phyloP scores from a whole-genome alignment of 2,888 invertebrate genomes.

The Stenotaenia linearis region DNA sequence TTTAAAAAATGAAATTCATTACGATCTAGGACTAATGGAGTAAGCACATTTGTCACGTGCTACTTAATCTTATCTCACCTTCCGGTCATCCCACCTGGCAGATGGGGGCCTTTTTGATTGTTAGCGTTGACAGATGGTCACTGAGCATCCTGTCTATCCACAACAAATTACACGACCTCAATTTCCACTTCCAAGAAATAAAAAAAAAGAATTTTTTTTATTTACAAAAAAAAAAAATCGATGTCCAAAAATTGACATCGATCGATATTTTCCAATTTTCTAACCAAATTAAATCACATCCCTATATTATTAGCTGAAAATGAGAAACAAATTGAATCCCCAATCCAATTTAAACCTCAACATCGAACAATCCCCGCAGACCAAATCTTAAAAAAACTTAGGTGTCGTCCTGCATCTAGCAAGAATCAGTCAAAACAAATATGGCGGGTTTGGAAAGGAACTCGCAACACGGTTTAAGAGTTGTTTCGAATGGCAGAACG shows the following conservation, averaged over 20 bases:
- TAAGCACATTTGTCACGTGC: background rate
- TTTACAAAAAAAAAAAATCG: background rate
- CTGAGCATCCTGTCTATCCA: background rate
- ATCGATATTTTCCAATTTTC: too few species aligned
- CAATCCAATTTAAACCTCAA: background rate
- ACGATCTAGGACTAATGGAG: too few species aligned
- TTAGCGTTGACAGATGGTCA: background rate
- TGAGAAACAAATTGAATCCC: background rate
- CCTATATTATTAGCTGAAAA: background rate
- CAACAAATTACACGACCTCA: background rate
- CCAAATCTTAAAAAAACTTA: background rate
- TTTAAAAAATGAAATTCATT: too few species aligned
- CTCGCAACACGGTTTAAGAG: background rate
- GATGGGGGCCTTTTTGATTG: background rate
- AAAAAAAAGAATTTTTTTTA: too few species aligned
- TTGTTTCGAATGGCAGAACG: background rate
- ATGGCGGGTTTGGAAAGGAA: background rate
- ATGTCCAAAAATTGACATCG: too few species aligned
- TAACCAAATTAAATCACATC: background rate
- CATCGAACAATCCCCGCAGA: background rate
- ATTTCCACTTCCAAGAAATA: background rate
- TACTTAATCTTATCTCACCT: background rate
- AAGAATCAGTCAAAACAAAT: background rate
- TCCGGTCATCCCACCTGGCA: conserved; percentile 2
- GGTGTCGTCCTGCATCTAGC: background rate